Evolutionary conservation across 2,113 vertebrate genomes (phyloP).

Genomic region (Ophthalmolycus amberensis): DNA sequence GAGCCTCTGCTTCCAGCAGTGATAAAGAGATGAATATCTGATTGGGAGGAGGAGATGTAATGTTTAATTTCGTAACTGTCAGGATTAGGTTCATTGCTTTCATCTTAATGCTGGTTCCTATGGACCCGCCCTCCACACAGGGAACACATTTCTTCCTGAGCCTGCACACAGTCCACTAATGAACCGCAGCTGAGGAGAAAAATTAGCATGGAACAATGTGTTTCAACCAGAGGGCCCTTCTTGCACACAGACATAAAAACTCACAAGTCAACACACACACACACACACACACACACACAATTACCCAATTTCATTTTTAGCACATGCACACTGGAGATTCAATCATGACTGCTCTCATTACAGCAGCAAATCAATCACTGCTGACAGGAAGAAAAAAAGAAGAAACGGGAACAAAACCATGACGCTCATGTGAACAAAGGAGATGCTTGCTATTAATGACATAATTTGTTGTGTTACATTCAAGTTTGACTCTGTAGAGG

Average conservation of each 20-base stretch:
- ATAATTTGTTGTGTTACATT: not conserved
- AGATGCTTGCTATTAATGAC: not conserved
- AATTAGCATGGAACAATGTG: conserved; percentile 68
- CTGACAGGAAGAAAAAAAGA: conserved; percentile 29
- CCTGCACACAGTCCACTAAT: conserved; percentile 63
- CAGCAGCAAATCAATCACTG: conserved; percentile 70
- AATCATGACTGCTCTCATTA: conserved; percentile 71
- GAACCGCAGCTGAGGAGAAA: conserved; percentile 71
- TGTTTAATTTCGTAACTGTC: conserved; percentile 69
- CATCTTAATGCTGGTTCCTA: conserved; percentile 66
- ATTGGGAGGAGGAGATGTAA: conserved; percentile 64
- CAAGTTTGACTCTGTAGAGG: conserved; percentile 25
- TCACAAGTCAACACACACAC: not conserved
- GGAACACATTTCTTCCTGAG: conserved; percentile 68
- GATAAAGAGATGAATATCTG: conserved; percentile 72
- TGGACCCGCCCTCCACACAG: conserved; percentile 68
- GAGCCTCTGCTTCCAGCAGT: conserved; percentile 41
- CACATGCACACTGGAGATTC: conserved; percentile 65
- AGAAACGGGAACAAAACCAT: conserved; percentile 44
- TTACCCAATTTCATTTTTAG: conserved; percentile 58
- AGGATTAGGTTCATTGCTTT: conserved; percentile 67
- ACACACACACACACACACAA: conserved; percentile 31
- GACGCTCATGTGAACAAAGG: conserved; percentile 45
- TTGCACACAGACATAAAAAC: not conserved
- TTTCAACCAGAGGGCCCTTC: conserved; percentile 55